Evolutionary conservation across 2,888 invertebrate species (phyloP).

Genomic region (Cheilosia scutellata): DNA sequence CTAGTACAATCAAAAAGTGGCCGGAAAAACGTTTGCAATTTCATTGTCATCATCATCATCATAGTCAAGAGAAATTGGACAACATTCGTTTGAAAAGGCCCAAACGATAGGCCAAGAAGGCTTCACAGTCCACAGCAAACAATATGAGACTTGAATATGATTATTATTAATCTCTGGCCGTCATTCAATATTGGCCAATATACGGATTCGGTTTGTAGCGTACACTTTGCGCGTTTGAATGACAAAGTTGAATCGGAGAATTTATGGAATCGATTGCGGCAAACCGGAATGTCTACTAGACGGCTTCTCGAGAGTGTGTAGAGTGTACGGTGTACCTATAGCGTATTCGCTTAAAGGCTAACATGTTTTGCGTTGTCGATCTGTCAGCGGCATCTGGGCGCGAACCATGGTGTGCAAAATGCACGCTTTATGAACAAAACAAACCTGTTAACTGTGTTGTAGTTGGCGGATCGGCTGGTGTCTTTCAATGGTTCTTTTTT

Average conservation of each 20-base stretch:
- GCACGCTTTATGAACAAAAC: conserved; percentile 48
- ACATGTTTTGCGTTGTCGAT: conserved; percentile 65
- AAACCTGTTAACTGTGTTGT: conserved; percentile 56
- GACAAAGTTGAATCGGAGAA: conserved; percentile 12
- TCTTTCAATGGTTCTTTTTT: conserved; percentile 10
- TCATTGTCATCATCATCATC: neutral
- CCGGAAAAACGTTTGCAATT: no score
- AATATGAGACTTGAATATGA: neutral
- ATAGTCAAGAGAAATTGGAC: neutral
- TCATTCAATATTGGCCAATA: neutral
- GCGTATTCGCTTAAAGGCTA: conserved; percentile 63
- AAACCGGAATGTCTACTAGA: conserved; percentile 50
- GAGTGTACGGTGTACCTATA: neutral
- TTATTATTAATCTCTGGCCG: neutral
- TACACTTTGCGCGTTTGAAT: neutral
- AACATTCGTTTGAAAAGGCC: neutral
- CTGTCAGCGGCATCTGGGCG: conserved; percentile 55
- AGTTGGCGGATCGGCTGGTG: conserved; percentile 2
- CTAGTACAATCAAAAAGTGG: no score
- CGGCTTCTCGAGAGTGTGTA: conserved; percentile 5
- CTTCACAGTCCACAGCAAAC: neutral
- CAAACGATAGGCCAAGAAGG: neutral
- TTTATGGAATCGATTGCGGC: conserved; percentile 16
- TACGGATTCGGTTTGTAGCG: neutral
- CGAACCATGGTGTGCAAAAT: conserved; percentile 28